Conservation (phyloP, 2,113 vertebrate genomes). For the Podarcis cretensis region DNA sequence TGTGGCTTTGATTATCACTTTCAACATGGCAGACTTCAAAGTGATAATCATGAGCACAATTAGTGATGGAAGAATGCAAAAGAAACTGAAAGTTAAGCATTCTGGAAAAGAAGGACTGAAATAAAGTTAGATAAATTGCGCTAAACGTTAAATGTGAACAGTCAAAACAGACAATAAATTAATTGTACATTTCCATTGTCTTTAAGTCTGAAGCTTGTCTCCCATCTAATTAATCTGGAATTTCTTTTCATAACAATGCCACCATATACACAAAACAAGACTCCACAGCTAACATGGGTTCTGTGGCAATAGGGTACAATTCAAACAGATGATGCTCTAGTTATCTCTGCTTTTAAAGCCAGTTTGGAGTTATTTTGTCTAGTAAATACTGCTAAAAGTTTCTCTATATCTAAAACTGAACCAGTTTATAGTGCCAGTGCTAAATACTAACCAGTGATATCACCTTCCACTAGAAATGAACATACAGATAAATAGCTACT, state of each 20-base stretch:
- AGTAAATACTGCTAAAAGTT: not conserved
- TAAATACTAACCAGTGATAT: not conserved
- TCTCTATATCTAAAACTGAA: not conserved
- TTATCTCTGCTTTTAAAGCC: not conserved
- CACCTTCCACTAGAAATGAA: too few relatives aligned
- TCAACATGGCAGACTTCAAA: conserved; percentile 13
- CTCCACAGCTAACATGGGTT: not conserved
- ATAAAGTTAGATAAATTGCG: not conserved
- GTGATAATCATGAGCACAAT: conserved; percentile 23
- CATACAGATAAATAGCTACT: not conserved
- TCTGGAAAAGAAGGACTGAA: not conserved
- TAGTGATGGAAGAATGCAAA: not conserved
- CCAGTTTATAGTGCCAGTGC: not conserved
- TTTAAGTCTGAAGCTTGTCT: not conserved
- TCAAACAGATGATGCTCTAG: not conserved
- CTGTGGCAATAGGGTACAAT: not conserved
- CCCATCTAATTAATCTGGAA: not conserved
- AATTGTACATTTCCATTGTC: not conserved
- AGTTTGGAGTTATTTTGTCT: not conserved
- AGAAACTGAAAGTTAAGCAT: not conserved
- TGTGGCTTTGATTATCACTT: conserved; percentile 21
- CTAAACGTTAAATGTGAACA: not conserved
- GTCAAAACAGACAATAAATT: not conserved
- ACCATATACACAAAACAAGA: not conserved
- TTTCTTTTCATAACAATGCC: not conserved